Evolutionary conservation across 1,140 invertebrate species (phyloP).

Genomic region (Gryon sp.): DNA sequence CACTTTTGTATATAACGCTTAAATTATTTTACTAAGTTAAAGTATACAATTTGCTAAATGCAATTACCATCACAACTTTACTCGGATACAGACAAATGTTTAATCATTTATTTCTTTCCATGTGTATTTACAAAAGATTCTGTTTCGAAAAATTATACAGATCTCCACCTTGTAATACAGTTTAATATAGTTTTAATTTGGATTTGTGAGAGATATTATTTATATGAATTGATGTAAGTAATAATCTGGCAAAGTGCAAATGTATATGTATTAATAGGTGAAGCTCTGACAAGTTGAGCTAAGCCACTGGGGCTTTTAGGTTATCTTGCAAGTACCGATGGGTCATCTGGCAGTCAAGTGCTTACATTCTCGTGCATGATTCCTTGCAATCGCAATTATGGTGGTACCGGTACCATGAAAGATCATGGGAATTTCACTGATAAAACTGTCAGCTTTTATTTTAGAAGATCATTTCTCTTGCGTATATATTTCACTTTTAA

Average conservation of each 20-base stretch:
- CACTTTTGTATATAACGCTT: too few relatives aligned
- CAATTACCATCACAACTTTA: too few relatives aligned
- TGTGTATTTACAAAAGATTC: too few relatives aligned
- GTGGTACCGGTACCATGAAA: slow-evolving; percentile 74
- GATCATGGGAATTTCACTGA: slow-evolving; percentile 76
- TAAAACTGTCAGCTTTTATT: slow-evolving; percentile 74
- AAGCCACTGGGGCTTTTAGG: slow-evolving; percentile 79
- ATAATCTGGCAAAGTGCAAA: slow-evolving; percentile 13
- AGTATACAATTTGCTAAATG: too few relatives aligned
- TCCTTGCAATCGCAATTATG: slow-evolving; percentile 68
- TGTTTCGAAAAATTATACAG: too few relatives aligned
- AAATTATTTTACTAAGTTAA: too few relatives aligned
- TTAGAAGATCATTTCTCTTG: slow-evolving; percentile 45
- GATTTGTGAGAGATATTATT: not conserved
- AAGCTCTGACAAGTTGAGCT: slow-evolving; percentile 77
- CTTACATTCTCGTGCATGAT: slow-evolving; percentile 65
- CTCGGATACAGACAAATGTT: too few relatives aligned
- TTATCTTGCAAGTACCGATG: slow-evolving; percentile 76
- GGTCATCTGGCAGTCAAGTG: slow-evolving; percentile 81
- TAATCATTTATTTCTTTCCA: too few relatives aligned
- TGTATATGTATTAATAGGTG: slow-evolving; percentile 77
- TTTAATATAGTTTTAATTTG: too few relatives aligned
- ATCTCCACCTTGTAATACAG: too few relatives aligned
- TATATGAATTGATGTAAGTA: too few relatives aligned
- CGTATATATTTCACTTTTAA: too few relatives aligned